Evolutionary conservation across 2,797 vertebrate genomes (phyloP), one percentile per base, ranked within the genome.

Genomic region (Chelon labrosus): DNA sequence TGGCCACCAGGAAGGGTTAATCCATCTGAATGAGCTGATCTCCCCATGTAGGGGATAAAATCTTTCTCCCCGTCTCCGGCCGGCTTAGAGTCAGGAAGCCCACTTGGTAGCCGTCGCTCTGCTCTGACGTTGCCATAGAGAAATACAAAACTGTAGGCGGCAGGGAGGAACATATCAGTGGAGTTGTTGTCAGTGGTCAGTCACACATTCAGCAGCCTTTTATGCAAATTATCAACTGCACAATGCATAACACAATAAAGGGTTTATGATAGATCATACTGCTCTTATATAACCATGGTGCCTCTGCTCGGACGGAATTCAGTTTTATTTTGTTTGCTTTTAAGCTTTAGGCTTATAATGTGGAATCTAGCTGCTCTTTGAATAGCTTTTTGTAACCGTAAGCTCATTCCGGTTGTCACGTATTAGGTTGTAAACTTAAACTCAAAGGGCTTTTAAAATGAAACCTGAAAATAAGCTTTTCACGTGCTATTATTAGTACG

Each of bases 11-110:
- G 73, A 84, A 80, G 84, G 70, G 84, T 82, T 86, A 85, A 91
- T 88, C 89, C 89, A 72, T 88, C 70, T 73, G 78, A 85, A 86
- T 80, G 83, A 81, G 80, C 74, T 56, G 71, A 75, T 86, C 87
- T 80, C 72, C 73, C 76, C 80, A 77, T 81, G 72, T 55, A 73
- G 69, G 81, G 81, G 80, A 80, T 74, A 39, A 80, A 80, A 66
- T 73, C 70, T 67, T 16, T 81, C 68, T 83, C 73, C 25, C 66
- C 19, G 19, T 77, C 75, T 87, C 76, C 70, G 66, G 77, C 70
- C 55, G 57, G 82, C 78, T 89, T 75, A 81, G 78, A 77, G 52
- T 80, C 86, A 86, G 85, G 87, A 91, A 89, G 84, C 79, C 25
- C 10, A 54, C 74, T 65, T 2, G 44, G 66, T 77, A 37, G 78